These are phyloP conservation scores for Argynnis bischoffii DNA, from an alignment of 2,888 invertebrate species.

Conservation along the genomic window DNA sequence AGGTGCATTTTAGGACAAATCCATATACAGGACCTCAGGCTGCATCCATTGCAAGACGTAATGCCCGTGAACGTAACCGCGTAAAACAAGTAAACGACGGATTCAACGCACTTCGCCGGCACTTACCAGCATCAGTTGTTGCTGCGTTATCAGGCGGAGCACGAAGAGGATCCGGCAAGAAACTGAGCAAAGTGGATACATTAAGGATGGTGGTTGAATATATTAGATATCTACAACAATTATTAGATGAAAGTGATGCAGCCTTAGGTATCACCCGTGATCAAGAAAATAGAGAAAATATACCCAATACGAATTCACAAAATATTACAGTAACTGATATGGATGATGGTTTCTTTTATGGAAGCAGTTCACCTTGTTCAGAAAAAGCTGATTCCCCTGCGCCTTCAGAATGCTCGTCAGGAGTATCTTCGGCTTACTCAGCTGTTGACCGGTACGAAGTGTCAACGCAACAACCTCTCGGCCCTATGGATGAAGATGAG, in stretches of 20 bases:
- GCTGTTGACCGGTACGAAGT: constrained; percentile 72
- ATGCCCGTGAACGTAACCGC: constrained; percentile 96
- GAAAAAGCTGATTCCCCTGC: constrained; percentile 88
- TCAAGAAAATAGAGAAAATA: constrained; percentile 75
- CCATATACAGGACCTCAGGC: constrained; percentile 86
- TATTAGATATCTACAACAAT: constrained; percentile 91
- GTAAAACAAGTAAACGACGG: constrained; percentile 98
- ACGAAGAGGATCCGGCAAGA: constrained; percentile 90
- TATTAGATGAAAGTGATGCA: constrained; percentile 88
- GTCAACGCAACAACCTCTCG: constrained; percentile 79
- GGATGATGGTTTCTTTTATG: constrained; percentile 78
- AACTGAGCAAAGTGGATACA: constrained; percentile 95
- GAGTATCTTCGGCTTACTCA: constrained; percentile 78
- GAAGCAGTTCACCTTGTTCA: constrained; percentile 83
- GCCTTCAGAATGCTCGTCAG: constrained; percentile 86
- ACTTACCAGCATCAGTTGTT: constrained; percentile 91
- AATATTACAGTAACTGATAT: constrained; percentile 72
- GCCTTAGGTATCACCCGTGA: constrained; percentile 76
- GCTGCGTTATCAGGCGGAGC: constrained; percentile 85
- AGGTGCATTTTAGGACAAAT: constrained; percentile 87
- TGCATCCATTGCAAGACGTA: constrained; percentile 93
- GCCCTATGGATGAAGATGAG: constrained; percentile 93
- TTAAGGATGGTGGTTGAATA: constrained; percentile 95
- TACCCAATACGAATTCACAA: constrained; percentile 61
- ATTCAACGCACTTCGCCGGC: constrained; percentile 93